Evolutionary conservation across 2,888 invertebrate species (phyloP).

Genomic region (Amphiduros pacificus): DNA sequence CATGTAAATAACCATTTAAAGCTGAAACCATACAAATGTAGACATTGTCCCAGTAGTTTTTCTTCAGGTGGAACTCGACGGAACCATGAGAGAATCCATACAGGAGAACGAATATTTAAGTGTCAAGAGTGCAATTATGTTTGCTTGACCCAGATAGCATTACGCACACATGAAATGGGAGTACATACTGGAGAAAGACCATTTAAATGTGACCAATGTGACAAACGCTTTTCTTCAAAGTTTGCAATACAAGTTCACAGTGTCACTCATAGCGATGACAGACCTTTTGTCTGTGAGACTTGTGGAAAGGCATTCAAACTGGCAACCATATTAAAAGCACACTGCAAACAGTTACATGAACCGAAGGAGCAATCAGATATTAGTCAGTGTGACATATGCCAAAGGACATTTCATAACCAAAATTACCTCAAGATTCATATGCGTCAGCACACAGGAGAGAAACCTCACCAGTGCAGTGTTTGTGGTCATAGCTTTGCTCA

Average conservation of each 20-base stretch:
- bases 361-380: too few species aligned
- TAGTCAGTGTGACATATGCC: conserved; percentile 68
- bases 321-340: too few species aligned
- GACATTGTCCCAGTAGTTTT: too few species aligned
- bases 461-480: conserved; percentile 65
- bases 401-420: conserved; percentile 69
- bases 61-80: too few species aligned
- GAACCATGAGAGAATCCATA: too few species aligned
- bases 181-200: conserved; percentile 63
- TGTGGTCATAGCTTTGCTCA: conserved; percentile 72
- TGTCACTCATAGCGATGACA: conserved; percentile 64
- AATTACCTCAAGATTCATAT: conserved; percentile 70
- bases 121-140: too few species aligned
- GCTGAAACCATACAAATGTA: too few species aligned
- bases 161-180: too few species aligned
- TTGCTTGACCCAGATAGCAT: too few species aligned
- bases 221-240: conserved; percentile 66
- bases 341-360: too few species aligned
- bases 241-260: conserved; percentile 67
- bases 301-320: conserved; percentile 72
- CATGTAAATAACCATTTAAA: too few species aligned
- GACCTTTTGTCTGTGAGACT: conserved; percentile 67
- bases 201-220: conserved; percentile 67
- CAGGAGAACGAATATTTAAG: too few species aligned
- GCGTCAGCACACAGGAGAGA: conserved; percentile 64